Evolutionary conservation across 2,113 vertebrate genomes (phyloP).

Genomic region (Irena cyanogastra): DNA sequence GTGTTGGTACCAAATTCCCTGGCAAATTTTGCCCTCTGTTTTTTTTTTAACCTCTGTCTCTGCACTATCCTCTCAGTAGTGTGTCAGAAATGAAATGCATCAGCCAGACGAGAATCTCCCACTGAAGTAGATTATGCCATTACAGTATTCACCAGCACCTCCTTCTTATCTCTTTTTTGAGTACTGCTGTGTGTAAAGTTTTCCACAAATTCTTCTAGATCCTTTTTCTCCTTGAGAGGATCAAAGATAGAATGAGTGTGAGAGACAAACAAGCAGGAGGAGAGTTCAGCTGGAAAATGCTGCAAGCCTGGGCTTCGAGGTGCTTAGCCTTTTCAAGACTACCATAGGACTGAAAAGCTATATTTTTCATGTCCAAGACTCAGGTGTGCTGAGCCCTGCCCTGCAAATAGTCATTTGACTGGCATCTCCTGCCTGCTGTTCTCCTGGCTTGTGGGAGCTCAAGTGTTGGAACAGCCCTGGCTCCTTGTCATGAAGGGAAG

Average conservation of each 20-base stretch:
- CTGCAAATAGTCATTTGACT: not conserved
- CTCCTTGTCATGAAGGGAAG: not conserved
- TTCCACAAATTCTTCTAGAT: slow-evolving; percentile 51
- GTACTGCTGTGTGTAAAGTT: slow-evolving; percentile 39
- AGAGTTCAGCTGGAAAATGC: not conserved
- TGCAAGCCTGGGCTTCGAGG: not conserved
- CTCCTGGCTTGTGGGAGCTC: not conserved
- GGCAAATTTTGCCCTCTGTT: not conserved
- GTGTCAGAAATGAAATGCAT: slow-evolving; percentile 32
- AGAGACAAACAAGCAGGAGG: not conserved
- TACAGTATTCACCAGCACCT: slow-evolving; percentile 32
- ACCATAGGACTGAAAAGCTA: not conserved
- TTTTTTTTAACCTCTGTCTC: not conserved
- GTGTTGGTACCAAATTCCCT: slow-evolving; percentile 9
- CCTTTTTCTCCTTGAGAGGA: slow-evolving; percentile 2
- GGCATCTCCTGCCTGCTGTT: not conserved
- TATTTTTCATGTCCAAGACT: not conserved
- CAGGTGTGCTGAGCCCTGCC: not conserved
- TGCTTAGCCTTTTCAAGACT: not conserved
- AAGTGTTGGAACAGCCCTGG: not conserved
- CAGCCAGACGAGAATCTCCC: slow-evolving; percentile 4
- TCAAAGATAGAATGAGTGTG: slow-evolving; percentile 44
- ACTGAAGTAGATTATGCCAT: not conserved
- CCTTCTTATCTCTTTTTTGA: slow-evolving; percentile 32
- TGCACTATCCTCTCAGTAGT: not conserved